Base-by-base conservation (phyloP, 2,888 invertebrate genomes). In the Eupithecia tripunctaria region DNA sequence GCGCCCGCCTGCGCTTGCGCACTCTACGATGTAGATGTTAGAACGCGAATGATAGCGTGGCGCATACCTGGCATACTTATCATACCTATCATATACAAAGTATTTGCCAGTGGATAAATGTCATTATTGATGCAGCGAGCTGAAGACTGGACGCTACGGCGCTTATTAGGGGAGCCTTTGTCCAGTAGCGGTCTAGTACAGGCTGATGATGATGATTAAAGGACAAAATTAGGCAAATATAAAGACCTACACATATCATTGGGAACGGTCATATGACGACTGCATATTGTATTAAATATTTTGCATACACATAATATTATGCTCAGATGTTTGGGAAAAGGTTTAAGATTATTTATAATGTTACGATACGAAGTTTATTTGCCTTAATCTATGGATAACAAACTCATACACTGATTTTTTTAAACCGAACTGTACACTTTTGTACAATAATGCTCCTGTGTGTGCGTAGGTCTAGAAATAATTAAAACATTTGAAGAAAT, bases 1-100 rank as follows among this genome's bases (percentile, higher is more conserved):
- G 65, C 65, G 43, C 41, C 41, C 65, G 63, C 36, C 62, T 18
- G 62, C 63, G 63, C 36, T 63, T 36, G 63, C 63, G 21, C 36
- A 36, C 21, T 36, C 29, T 36, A 29, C 47, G 2, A 29, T 60
- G 6, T 60, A 60, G 29, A 60, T 29, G 18, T 8, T 29, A 8
- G 18, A 12, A 14, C 18, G 29, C 29, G 60, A 21, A 29, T 15
- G 60, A 3, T 59, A 2, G 27, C 29, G 18, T 29, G 60, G 29
- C 59, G 29, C 59, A 60, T 14, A 60, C 14, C 51, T 3, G 21
- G 10, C 12, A 25, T 25, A 56, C 25, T 56, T 25, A 25, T 56
- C 8, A 25, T 25, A 25, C 12, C 21, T 56, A 21, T 14, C 25
- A 25, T 14, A 14, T 12, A 14, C 25, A 12, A 56, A 14, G 12